Percentiles rank a stretch among this genome's conserved stretches.
phyloP scores from a whole-genome alignment of 1,140 invertebrate species.

The Saccostrea cuccullata region DNA sequence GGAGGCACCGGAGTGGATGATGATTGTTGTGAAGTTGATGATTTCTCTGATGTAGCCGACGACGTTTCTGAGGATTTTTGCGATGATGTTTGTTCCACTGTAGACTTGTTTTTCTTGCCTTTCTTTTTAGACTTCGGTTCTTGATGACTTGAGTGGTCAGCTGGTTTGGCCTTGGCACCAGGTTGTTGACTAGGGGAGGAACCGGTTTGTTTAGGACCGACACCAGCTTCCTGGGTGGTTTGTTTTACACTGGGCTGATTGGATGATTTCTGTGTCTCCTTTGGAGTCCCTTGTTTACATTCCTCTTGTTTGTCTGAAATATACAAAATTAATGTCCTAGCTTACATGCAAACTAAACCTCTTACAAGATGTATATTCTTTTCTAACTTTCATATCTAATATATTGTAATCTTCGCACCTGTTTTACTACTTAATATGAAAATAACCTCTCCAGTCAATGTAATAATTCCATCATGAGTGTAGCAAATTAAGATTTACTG shows the following conservation, averaged over 20 bases:
- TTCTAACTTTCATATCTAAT: too few relatives aligned
- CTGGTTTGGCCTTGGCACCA: neutral
- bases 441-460: too few relatives aligned
- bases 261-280: neutral
- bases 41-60: neutral
- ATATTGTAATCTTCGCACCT: too few relatives aligned
- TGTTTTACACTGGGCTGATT: constrained; percentile 31
- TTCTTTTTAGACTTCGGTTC: constrained; percentile 5
- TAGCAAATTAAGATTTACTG: too few relatives aligned
- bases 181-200: neutral
- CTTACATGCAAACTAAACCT: too few relatives aligned
- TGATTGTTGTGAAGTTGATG: neutral
- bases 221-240: neutral
- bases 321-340: neutral
- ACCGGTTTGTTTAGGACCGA: neutral
- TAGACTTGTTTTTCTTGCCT: constrained; percentile 2
- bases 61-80: neutral
- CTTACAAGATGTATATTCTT: too few relatives aligned
- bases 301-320: neutral
- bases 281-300: neutral
- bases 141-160: neutral
- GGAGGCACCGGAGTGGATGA: neutral
- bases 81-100: neutral
- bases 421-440: too few relatives aligned
- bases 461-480: too few relatives aligned